Evolutionary conservation across 2,113 vertebrate species (phyloP), one percentile per base, ranked within the genome.

Genomic region (Pollimyrus isidori): DNA sequence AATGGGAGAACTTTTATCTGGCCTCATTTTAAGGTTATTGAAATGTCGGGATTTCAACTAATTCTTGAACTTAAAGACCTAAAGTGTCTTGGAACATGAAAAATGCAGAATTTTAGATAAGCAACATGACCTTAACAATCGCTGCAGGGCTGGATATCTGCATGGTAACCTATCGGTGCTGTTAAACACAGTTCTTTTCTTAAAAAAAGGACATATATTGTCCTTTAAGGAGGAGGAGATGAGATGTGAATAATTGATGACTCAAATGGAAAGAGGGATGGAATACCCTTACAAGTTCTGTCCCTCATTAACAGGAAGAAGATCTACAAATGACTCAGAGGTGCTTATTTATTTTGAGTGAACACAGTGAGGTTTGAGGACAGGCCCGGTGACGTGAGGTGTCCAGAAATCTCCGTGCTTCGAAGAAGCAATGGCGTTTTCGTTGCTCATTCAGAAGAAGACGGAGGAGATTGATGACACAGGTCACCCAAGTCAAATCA

Each of bases 401-500:
- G 62, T 26, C n/a, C 62, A 69, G 62, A 30, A 26, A 69, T 26
- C 62, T 30, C 62, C 9, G 3, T 30, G 62, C 13, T 69, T 69
- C 3, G 10, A 69, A 69, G n/a, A 69, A 10, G 62, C 62, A 69
- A 69, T 11, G 62, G 9, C 3, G 62, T 30, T 26, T 69, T 69
- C 3, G 62, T 30, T 30, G 62, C 62, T 69, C n/a, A 69, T 69
- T 69, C 62, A 30, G 10, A 6, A 35, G 21, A 39, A 84, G 56
- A 46, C 46, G 17, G 85, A 50, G 21, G 52, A 95, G 94, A 95
- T 94, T 94, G 94, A 95, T 94, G 93, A 94, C 91, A 93, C 93
- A 91, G 93, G 93, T 94, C 93, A 90, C 91, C 92, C 92, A 92
- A 95, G 94, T 96, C 95, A 96, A 94, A 96, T 96, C 95, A 95